Evolutionary conservation across 2,113 vertebrate genomes (phyloP).

Genomic region (Scomber colias): DNA sequence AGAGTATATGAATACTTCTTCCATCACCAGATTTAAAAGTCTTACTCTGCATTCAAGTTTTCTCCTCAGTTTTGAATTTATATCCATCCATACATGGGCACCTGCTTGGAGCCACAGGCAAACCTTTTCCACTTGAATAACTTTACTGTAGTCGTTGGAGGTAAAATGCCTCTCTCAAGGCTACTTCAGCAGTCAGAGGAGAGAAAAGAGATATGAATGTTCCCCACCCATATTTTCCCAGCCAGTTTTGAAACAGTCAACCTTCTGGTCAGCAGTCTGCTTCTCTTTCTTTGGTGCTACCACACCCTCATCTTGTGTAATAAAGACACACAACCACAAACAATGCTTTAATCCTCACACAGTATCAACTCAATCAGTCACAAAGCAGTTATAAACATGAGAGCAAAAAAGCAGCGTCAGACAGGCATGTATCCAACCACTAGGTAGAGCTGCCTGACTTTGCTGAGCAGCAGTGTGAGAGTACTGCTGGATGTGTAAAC

Average conservation of each 20-base stretch:
- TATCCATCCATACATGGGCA: neutral
- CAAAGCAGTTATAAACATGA: neutral
- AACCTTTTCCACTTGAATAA: slow-evolving; percentile 10
- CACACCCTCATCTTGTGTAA: slow-evolving; percentile 33
- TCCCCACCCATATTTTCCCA: slow-evolving; percentile 10
- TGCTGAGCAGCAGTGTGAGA: neutral
- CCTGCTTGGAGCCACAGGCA: neutral
- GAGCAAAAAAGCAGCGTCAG: neutral
- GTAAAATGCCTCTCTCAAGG: neutral
- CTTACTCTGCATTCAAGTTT: neutral
- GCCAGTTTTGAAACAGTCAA: slow-evolving; percentile 18
- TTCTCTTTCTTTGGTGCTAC: neutral
- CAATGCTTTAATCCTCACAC: neutral
- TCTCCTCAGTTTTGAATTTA: slow-evolving; percentile 5
- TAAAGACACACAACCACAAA: neutral
- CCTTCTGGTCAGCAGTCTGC: slow-evolving; percentile 8
- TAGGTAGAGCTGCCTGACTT: slow-evolving; percentile 55
- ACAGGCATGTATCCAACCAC: slow-evolving; percentile 26
- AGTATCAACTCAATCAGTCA: neutral
- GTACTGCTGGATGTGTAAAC: slow-evolving; percentile 24
- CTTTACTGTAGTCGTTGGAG: neutral
- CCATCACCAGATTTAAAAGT: neutral
- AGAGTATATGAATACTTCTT: neutral
- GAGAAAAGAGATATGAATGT: neutral
- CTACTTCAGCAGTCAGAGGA: neutral